Conservation (phyloP, 2,113 vertebrate species). For the Oceanites oceanicus region DNA sequence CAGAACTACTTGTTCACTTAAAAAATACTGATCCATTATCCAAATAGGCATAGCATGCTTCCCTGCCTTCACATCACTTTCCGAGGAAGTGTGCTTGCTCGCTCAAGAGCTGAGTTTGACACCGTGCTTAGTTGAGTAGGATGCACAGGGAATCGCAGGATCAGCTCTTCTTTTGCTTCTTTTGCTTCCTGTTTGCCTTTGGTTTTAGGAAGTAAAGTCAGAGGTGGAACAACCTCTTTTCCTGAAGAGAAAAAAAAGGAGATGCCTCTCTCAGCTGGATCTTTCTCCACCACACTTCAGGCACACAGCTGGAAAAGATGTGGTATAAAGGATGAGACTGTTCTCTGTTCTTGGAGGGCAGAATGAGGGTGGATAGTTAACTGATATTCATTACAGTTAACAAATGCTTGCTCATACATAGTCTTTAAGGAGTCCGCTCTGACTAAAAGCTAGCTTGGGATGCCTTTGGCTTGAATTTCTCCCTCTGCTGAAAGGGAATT, state of each 20-base stretch:
- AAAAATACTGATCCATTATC: background rate
- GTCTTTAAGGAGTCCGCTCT: background rate
- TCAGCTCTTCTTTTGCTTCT: background rate
- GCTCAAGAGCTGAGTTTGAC: background rate
- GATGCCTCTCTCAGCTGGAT: background rate
- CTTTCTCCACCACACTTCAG: background rate
- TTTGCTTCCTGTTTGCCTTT: background rate
- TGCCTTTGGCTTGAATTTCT: background rate
- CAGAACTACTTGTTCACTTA: background rate
- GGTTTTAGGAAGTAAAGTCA: background rate
- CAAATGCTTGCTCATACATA: rapidly evolving
- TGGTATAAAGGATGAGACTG: background rate
- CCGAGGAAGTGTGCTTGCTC: background rate
- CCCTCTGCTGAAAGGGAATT: background rate
- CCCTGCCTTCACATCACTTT: background rate
- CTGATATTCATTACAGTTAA: background rate
- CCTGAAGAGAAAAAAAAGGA: background rate
- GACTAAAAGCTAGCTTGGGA: background rate
- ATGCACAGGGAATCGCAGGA: background rate
- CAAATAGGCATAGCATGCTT: background rate
- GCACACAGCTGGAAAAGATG: background rate
- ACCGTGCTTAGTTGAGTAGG: background rate
- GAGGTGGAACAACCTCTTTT: background rate
- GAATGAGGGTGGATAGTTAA: background rate
- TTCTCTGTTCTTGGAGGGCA: background rate